Evolutionary conservation across 2,888 invertebrate genomes (phyloP).

Genomic region (Oxyteleia sp.): DNA sequence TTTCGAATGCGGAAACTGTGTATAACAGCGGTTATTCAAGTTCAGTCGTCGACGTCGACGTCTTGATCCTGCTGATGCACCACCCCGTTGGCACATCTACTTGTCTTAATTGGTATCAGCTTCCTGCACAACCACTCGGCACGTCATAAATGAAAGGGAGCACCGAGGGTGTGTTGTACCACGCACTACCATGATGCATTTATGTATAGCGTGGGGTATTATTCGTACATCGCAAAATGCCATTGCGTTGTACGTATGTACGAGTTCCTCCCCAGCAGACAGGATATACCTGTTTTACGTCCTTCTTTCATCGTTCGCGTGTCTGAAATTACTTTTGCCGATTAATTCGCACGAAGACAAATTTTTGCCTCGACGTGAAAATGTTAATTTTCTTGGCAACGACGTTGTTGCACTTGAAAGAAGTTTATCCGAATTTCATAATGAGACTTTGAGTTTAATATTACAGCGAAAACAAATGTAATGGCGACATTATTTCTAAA

Average conservation of each 20-base stretch:
- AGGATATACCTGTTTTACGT: constrained; percentile 38
- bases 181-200: constrained; percentile 53
- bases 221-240: no score
- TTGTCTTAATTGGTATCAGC: constrained; percentile 84
- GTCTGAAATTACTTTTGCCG: constrained; percentile 36
- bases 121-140: constrained; percentile 79
- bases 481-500: no score
- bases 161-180: constrained; percentile 68
- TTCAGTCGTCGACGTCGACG: constrained; percentile 64
- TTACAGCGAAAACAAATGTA: no score
- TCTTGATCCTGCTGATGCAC: constrained; percentile 73
- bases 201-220: no score
- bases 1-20: constrained; percentile 49
- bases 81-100: constrained; percentile 77
- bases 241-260: no score
- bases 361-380: constrained; percentile 28
- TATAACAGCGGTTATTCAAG: constrained; percentile 60
- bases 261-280: constrained; percentile 23
- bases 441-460: no score
- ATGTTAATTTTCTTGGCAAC: no score
- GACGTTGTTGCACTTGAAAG: no score
- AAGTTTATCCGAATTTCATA: no score
- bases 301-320: constrained; percentile 32
- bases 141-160: constrained; percentile 83
- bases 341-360: constrained; percentile 35